These are phyloP conservation scores for Petrolisthes cinctipes DNA, from an alignment of 2,888 invertebrate genomes.

Conservation along the genomic window DNA sequence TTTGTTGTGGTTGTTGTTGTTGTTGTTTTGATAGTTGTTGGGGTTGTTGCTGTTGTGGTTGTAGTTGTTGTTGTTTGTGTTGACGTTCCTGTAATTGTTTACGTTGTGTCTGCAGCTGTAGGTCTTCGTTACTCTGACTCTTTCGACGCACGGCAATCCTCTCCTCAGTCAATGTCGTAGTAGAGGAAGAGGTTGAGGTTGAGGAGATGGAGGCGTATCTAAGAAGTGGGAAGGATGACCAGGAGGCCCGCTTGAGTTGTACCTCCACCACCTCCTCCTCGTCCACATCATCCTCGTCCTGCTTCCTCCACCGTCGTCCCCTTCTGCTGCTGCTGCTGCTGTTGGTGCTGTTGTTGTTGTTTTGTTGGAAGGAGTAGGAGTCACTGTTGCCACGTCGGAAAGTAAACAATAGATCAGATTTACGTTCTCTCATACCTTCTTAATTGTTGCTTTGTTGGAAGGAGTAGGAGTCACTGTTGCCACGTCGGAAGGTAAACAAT, in stretches of 20 bases:
- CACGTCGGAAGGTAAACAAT: not conserved
- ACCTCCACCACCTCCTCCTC: conserved; percentile 40
- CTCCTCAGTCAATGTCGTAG: not conserved
- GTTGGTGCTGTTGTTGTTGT: not conserved
- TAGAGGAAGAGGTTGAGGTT: not conserved
- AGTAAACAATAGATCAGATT: not conserved
- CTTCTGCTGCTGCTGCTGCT: not conserved
- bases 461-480: not conserved
- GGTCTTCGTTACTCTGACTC: conserved; percentile 17
- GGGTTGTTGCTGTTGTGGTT: conserved; percentile 17
- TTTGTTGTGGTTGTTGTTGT: not conserved
- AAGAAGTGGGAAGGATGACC: conserved; percentile 52
- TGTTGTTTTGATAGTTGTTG: not conserved
- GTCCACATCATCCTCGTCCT: conserved; percentile 17
- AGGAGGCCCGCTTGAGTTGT: conserved; percentile 49
- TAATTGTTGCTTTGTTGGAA: not conserved
- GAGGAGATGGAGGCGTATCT: conserved; percentile 34
- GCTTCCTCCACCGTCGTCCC: not conserved
- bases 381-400: not conserved
- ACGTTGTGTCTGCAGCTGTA: not conserved
- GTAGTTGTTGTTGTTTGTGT: too few species aligned
- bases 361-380: not conserved
- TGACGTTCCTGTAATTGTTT: conserved; percentile 1
- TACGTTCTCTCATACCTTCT: not conserved
- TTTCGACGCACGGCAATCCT: not conserved